These are phyloP conservation scores for Numida meleagris DNA, from an alignment of 2,113 vertebrate species.

Conservation along the genomic window DNA sequence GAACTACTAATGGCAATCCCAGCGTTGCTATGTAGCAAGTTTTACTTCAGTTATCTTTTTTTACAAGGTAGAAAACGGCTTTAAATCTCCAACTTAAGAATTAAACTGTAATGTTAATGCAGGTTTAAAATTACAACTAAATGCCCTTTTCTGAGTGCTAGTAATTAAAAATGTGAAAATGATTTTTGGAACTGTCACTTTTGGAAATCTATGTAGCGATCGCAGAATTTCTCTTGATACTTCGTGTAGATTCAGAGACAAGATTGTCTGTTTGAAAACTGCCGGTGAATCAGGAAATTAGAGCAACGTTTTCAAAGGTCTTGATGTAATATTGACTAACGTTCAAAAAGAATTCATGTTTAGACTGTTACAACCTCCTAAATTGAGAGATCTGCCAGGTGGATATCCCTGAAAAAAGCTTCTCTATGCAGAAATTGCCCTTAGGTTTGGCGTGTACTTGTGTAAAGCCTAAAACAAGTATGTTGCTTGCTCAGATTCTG, in stretches of 20 bases:
- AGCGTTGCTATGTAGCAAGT: background rate
- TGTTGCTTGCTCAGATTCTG: background rate
- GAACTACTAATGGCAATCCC: background rate
- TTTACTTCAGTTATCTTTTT: background rate
- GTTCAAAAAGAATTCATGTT: background rate
- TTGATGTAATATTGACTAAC: background rate
- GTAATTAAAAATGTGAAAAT: background rate
- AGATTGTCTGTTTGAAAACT: background rate
- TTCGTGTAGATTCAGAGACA: background rate
- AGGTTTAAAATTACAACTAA: background rate
- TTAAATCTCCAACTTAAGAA: background rate
- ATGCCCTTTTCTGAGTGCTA: background rate
- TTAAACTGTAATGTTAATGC: background rate
- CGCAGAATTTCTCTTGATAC: background rate
- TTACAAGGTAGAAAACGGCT: background rate
- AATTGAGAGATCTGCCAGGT: background rate
- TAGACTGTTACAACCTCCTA: background rate
- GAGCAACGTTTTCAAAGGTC: background rate
- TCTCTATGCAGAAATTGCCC: background rate
- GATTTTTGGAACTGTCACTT: background rate
- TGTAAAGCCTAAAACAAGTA: background rate
- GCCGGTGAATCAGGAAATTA: background rate
- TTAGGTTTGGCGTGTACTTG: background rate
- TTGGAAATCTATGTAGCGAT: background rate
- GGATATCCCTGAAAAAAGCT: background rate